Conservation (phyloP, 2,113 vertebrate species). For the Hydropotes inermis region DNA sequence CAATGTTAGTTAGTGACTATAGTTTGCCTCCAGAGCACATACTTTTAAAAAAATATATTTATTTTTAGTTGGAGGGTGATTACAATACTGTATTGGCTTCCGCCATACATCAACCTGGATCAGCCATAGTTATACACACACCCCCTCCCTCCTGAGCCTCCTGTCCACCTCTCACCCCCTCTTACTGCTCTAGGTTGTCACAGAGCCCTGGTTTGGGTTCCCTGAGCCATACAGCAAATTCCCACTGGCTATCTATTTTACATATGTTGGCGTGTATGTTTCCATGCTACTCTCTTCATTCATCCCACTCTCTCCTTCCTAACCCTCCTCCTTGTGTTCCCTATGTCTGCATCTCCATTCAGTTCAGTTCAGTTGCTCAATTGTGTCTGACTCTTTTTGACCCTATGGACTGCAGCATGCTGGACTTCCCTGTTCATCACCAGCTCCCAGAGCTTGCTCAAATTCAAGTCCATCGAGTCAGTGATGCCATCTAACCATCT, state of each 20-base stretch:
- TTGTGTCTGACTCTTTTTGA: fast-evolving
- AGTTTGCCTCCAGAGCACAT: background rate
- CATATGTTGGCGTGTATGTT: background rate
- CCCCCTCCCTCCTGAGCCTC: background rate
- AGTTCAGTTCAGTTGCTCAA: background rate
- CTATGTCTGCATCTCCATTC: background rate
- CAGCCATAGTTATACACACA: background rate
- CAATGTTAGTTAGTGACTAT: background rate
- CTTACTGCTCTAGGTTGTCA: background rate
- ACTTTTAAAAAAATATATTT: background rate
- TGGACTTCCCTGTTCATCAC: background rate
- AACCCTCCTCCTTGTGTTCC: background rate
- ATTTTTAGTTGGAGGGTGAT: background rate
- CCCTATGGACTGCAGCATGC: background rate
- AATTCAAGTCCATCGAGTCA: background rate
- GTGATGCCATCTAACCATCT: background rate
- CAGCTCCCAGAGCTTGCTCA: background rate
- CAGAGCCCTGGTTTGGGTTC: background rate
- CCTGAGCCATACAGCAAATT: background rate
- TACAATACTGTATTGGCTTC: background rate
- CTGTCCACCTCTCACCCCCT: background rate
- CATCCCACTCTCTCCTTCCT: background rate
- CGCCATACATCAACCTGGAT: background rate
- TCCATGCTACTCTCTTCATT: background rate
- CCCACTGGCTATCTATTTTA: background rate